Conservation (phyloP, 1,140 invertebrate genomes). For the Nephotettix cincticeps region DNA sequence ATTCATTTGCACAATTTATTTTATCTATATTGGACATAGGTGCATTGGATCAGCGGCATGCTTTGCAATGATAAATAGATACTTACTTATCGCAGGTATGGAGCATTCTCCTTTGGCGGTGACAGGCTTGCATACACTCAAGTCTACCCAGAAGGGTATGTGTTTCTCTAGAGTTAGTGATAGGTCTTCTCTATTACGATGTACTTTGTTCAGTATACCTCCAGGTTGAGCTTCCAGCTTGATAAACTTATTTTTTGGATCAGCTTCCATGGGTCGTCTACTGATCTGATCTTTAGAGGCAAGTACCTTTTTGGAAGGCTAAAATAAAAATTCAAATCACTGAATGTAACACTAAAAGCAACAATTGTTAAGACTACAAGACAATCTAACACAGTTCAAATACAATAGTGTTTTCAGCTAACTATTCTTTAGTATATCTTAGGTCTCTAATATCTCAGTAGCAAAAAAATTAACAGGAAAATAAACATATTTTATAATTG, state of each 20-base stretch:
- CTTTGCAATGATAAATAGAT: too few relatives aligned
- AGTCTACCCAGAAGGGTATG: neutral
- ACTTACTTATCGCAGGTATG: neutral
- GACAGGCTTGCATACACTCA: neutral
- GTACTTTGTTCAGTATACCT: neutral
- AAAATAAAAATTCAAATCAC: neutral
- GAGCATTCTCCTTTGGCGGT: neutral
- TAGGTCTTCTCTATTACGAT: neutral
- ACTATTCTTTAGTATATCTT: too few relatives aligned
- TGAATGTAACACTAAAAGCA: too few relatives aligned
- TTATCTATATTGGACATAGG: too few relatives aligned
- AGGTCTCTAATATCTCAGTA: too few relatives aligned
- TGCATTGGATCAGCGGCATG: too few relatives aligned
- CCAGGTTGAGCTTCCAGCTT: neutral
- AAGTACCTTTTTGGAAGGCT: neutral
- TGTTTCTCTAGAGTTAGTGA: neutral
- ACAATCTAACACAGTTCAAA: too few relatives aligned
- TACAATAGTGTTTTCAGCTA: too few relatives aligned
- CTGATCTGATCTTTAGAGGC: neutral
- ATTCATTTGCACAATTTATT: too few relatives aligned
- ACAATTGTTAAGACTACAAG: too few relatives aligned
- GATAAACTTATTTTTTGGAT: neutral
- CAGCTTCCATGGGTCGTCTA: neutral
- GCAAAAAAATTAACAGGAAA: too few relatives aligned
- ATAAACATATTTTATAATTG: too few relatives aligned